Evolutionary conservation across 2,888 invertebrate species (phyloP), one percentile per base, ranked within the genome.

Genomic region (Lymantria dispar): DNA sequence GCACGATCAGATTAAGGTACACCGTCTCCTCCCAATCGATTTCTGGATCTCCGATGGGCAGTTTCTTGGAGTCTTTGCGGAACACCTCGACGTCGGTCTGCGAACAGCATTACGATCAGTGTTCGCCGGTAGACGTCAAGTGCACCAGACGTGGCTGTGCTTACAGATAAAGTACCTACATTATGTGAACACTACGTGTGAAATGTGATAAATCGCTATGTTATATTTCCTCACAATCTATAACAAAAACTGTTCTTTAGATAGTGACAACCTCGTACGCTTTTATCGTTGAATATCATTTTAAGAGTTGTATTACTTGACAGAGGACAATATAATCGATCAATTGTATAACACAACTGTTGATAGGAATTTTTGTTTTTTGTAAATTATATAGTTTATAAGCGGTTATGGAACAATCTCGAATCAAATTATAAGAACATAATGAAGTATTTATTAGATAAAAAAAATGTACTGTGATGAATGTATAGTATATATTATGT

Each of bases 1-100:
- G 99, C 80, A 99, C 96, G 72, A 99, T 95, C 84, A 99, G 94
- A 92, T 99, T 99, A 66, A 99, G 93, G 91, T 99, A 99, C 61
- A 99, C 98, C 52, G 99, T 99, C 92, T 99, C 99, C 90, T 99
- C 99, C 99, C 99, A 99, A 90, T 99, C 98, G 72, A 99, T 96
- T 78, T 97, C 97, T 41, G 97, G 96, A 92, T 99, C 98, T 55
- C 98, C 98, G 74, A 98, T 96, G 47, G 99, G 99, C 76, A 99
- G 92, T 87, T 98, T 98, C 79, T 98, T 96, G 76, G 98, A 98
- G 88, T 98, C 98, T 90, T 98, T 97, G 61, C 99, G 95, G 91
- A 98, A 99, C 62, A 99, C 99, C 91, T 99, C 98, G 64, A 99
- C 96, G 87, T 97, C 97, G 76, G 97, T 97, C 95, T 98, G 87